A percentile compares a stretch with the other conserved stretches of the same genome.
These are phyloP conservation scores for Cephonodes hylas DNA, from an alignment of 2,888 invertebrate species.

Conservation along the genomic window DNA sequence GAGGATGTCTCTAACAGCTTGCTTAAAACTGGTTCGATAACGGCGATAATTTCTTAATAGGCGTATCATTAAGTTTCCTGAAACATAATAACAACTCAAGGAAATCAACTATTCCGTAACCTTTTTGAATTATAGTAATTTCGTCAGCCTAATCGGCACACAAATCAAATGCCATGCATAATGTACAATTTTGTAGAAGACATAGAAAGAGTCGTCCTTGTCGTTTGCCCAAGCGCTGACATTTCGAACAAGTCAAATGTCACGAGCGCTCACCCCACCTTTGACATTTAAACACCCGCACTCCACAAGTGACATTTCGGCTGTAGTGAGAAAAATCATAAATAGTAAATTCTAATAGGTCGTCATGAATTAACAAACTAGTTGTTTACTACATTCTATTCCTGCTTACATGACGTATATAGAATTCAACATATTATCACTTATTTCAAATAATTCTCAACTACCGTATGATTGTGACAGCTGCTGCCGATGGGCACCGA, in stretches of 20 bases:
- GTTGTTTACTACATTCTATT: background rate
- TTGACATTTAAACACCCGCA: slow-evolving; percentile 59
- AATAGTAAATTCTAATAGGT: slow-evolving; percentile 5
- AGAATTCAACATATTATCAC: too few species aligned
- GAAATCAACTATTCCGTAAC: slow-evolving; percentile 71
- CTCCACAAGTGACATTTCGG: slow-evolving; percentile 63
- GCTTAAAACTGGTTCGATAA: slow-evolving; percentile 28
- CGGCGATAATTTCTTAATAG: slow-evolving; percentile 35
- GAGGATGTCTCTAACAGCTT: slow-evolving; percentile 9
- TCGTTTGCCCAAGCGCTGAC: slow-evolving; percentile 77
- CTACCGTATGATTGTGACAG: slow-evolving; percentile 40
- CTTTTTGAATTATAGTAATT: slow-evolving; percentile 71
- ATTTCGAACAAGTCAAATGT: slow-evolving; percentile 77
- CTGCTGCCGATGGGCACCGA: slow-evolving; percentile 76
- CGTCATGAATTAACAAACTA: slow-evolving; percentile 16
- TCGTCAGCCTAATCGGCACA: slow-evolving; percentile 60
- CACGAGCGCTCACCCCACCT: slow-evolving; percentile 73
- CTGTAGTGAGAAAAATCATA: slow-evolving; percentile 48
- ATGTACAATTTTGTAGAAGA: slow-evolving; percentile 66
- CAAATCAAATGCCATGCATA: slow-evolving; percentile 77
- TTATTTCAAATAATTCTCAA: background rate
- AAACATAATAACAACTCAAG: slow-evolving; percentile 62
- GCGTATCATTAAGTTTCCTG: slow-evolving; percentile 51
- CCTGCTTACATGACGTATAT: background rate
- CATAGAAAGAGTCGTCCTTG: slow-evolving; percentile 80